Evolutionary conservation across 2,113 vertebrate genomes (phyloP).

Genomic region (Amia ocellicauda): DNA sequence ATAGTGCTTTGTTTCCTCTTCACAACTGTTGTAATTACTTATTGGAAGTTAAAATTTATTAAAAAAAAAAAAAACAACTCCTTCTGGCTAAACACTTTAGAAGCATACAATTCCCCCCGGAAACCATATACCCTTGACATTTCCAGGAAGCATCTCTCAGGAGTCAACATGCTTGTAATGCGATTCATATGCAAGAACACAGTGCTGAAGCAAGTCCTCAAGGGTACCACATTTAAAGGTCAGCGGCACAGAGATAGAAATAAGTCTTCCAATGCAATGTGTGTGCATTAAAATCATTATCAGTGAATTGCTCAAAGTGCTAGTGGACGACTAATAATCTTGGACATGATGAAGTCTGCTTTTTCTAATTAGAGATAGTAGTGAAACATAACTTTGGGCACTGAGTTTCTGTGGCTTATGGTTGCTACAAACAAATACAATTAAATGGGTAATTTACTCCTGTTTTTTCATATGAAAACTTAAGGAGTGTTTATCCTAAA

Average conservation of each 20-base stretch:
- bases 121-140: slow-evolving; percentile 43
- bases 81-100: not conserved
- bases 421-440: no score
- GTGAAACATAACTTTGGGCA: no score
- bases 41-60: not conserved
- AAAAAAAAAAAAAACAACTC: not conserved
- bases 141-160: slow-evolving; percentile 17
- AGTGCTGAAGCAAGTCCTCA: not conserved
- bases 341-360: no score
- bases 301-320: not conserved
- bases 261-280: not conserved
- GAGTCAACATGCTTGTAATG: slow-evolving; percentile 15
- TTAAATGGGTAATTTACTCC: no score
- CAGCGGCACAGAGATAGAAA: slow-evolving; percentile 19
- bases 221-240: slow-evolving; percentile 20
- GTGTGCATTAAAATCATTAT: not conserved
- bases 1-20: not conserved
- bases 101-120: not conserved
- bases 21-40: not conserved
- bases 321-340: no score
- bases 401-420: no score
- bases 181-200: slow-evolving; percentile 16
- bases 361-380: no score
- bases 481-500: no score
- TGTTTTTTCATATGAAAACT: no score